These are phyloP conservation scores for Cistogaster globosa DNA, from an alignment of 2,888 invertebrate species.

Conservation along the genomic window DNA sequence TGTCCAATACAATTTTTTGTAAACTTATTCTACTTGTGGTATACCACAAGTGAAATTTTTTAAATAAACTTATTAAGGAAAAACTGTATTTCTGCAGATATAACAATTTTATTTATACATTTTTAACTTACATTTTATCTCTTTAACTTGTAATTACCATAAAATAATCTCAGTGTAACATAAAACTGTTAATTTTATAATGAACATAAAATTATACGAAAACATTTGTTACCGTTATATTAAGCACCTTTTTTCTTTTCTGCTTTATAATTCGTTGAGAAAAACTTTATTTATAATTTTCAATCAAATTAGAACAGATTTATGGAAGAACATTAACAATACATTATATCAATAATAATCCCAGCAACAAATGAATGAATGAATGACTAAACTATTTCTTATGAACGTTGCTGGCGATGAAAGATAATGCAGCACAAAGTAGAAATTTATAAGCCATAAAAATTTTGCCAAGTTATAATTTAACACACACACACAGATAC, in stretches of 20 bases:
- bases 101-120: too few species aligned
- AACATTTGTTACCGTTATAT: conserved; percentile 42
- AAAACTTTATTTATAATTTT: conserved; percentile 57
- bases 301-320: conserved; percentile 66
- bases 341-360: conserved; percentile 49
- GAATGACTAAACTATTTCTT: conserved; percentile 56
- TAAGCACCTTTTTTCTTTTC: not conserved
- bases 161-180: too few species aligned
- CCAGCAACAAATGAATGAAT: conserved; percentile 34
- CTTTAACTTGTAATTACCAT: too few species aligned
- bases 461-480: conserved; percentile 49
- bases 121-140: too few species aligned
- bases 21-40: too few species aligned
- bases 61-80: too few species aligned
- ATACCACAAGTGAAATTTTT: too few species aligned
- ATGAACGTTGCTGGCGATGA: not conserved
- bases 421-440: conserved; percentile 32
- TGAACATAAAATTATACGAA: conserved; percentile 47
- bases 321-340: conserved; percentile 62
- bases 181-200: conserved; percentile 56
- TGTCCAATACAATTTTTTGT: too few species aligned
- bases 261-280: not conserved
- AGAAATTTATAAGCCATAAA: conserved; percentile 50
- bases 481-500: conserved; percentile 1
- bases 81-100: too few species aligned